A percentile compares a stretch with the other conserved stretches of the same genome.
phyloP scores from a whole-genome alignment of 2,797 vertebrate genomes.

The Microcaecilia unicolor region DNA sequence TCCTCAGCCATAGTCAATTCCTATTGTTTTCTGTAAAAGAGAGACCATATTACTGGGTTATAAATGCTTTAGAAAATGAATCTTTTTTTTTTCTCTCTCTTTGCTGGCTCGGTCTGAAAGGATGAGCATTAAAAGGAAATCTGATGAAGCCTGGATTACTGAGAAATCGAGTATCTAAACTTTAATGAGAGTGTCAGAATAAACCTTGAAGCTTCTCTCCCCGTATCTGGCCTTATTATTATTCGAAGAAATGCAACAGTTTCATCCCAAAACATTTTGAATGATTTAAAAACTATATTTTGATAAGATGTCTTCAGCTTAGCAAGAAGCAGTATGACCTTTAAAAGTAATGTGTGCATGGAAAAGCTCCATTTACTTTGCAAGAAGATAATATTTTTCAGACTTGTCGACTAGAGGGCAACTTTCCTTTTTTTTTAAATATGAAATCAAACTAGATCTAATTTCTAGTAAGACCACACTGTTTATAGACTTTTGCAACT shows the following conservation, averaged over 20 bases:
- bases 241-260: conserved; percentile 15
- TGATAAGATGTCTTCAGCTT: conserved; percentile 7
- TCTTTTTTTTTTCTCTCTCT: too few species aligned
- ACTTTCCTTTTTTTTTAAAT: neutral
- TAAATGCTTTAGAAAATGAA: too few species aligned
- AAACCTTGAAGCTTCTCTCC: too few species aligned
- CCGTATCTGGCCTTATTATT: too few species aligned
- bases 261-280: conserved; percentile 18
- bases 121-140: too few species aligned
- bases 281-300: conserved; percentile 20
- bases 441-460: neutral
- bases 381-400: neutral
- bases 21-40: neutral
- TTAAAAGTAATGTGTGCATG: conserved; percentile 3
- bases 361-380: neutral
- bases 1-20: neutral
- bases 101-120: too few species aligned
- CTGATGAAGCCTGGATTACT: too few species aligned
- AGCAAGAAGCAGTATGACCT: conserved; percentile 13
- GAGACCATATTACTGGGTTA: too few species aligned
- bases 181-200: too few species aligned
- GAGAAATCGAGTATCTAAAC: too few species aligned
- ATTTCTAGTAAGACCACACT: neutral
- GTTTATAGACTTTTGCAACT: neutral
- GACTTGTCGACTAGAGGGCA: neutral